phyloP scores from a whole-genome alignment of 2,797 vertebrate species.

The Anabacerthia variegaticeps region DNA sequence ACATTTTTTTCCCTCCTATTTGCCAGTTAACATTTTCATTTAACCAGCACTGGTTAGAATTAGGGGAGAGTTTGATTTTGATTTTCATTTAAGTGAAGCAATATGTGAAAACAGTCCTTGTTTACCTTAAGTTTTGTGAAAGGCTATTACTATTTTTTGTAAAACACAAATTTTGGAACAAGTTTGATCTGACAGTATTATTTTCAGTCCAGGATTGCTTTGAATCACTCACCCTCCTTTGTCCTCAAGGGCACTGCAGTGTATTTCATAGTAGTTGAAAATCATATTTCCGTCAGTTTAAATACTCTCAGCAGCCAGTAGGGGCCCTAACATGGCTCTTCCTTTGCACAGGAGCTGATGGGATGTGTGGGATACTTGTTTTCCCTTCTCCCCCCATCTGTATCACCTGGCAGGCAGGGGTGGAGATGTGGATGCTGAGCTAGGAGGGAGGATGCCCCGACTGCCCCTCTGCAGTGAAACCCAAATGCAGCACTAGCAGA shows the following conservation, averaged over 20 bases:
- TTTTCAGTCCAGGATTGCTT: background rate
- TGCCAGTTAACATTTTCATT: background rate
- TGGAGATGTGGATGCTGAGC: background rate
- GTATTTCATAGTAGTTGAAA: background rate
- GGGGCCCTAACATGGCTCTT: background rate
- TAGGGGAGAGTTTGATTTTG: background rate
- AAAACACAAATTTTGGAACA: background rate
- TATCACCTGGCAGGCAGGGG: background rate
- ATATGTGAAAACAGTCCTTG: background rate
- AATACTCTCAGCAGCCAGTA: background rate
- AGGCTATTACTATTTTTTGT: background rate
- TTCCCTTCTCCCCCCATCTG: background rate
- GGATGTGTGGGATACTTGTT: background rate
- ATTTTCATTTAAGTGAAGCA: background rate
- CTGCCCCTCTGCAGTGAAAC: background rate
- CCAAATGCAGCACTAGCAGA: accelerated
- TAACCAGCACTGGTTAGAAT: background rate
- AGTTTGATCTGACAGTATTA: background rate
- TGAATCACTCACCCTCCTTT: background rate
- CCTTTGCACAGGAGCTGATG: background rate
- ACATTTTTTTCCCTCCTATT: background rate
- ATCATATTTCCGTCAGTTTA: background rate
- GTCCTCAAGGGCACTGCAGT: background rate
- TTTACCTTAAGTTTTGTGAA: background rate
- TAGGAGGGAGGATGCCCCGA: background rate